A percentile compares a stretch with the other conserved stretches of the same genome.
phyloP scores from a whole-genome alignment of 2,113 vertebrate species.

The Thamnaconus septentrionalis region DNA sequence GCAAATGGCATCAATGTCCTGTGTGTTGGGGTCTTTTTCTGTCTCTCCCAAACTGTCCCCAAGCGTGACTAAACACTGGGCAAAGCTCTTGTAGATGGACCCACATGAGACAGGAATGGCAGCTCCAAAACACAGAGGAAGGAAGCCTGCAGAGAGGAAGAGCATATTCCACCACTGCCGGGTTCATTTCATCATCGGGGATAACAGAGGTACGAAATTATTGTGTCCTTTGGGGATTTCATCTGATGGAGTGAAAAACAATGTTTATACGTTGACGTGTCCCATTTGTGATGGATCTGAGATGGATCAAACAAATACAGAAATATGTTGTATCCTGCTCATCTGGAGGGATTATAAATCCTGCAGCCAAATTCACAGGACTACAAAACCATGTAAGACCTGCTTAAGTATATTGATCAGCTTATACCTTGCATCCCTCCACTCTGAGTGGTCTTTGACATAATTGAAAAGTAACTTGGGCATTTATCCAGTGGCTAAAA shows the following conservation, averaged over 20 bases:
- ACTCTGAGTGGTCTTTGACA: neutral
- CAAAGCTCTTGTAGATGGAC: slow-evolving; percentile 92
- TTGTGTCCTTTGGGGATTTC: slow-evolving; percentile 11
- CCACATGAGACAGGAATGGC: slow-evolving; percentile 77
- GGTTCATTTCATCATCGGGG: neutral
- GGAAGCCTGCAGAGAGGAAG: slow-evolving; percentile 47
- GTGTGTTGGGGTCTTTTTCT: slow-evolving; percentile 63
- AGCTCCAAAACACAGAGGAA: slow-evolving; percentile 52
- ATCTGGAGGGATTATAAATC: slow-evolving; percentile 60
- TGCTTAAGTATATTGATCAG: slow-evolving; percentile 23
- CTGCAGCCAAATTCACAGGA: slow-evolving; percentile 41
- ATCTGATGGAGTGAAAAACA: slow-evolving; percentile 23
- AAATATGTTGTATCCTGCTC: slow-evolving; percentile 50
- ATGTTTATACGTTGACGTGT: slow-evolving; percentile 17
- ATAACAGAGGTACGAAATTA: slow-evolving; percentile 4
- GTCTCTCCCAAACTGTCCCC: slow-evolving; percentile 86
- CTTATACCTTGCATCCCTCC: slow-evolving; percentile 11
- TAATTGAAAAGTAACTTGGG: too few species aligned
- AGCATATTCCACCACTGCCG: neutral
- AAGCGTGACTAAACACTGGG: slow-evolving; percentile 87
- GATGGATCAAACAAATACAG: slow-evolving; percentile 53
- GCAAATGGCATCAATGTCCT: slow-evolving; percentile 89
- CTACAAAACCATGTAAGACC: slow-evolving; percentile 26
- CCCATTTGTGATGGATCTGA: slow-evolving; percentile 18
- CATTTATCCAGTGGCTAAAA: too few species aligned